A percentile compares a stretch with the other conserved stretches of the same genome.
Evolutionary conservation across 2,888 invertebrate species (phyloP).

Genomic region (Folsomia manolachei): DNA sequence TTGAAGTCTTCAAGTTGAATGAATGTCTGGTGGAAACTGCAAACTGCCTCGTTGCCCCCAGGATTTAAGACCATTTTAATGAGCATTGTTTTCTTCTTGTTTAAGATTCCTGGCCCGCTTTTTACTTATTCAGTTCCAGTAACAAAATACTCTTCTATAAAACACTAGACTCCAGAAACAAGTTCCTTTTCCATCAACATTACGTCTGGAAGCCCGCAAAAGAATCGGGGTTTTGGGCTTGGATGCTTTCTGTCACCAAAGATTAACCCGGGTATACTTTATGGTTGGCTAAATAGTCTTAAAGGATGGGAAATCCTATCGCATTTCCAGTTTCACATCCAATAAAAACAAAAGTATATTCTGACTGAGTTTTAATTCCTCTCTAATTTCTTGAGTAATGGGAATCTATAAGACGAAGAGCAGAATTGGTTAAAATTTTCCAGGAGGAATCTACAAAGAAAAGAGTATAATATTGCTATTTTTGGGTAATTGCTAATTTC

Average conservation of each 20-base stretch:
- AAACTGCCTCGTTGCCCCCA: conserved; percentile 12
- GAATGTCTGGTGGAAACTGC: conserved; percentile 14
- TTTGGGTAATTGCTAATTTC: not conserved
- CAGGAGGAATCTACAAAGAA: not conserved
- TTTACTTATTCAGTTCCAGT: conserved; percentile 9
- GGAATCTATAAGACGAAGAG: not conserved
- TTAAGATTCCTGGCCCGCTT: conserved; percentile 17
- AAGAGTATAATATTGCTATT: too few species aligned
- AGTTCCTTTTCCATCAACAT: not conserved
- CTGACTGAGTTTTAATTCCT: not conserved
- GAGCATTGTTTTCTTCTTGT: conserved; percentile 24
- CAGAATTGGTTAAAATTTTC: not conserved
- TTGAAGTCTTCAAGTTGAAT: too few species aligned
- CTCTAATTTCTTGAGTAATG: not conserved
- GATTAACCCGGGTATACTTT: conserved; percentile 20
- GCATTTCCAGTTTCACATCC: not conserved
- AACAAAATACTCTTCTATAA: not conserved
- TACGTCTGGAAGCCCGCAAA: not conserved
- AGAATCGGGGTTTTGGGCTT: too few species aligned
- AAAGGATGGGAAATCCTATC: not conserved
- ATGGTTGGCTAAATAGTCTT: conserved; percentile 24
- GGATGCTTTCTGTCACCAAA: conserved; percentile 15
- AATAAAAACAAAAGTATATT: conserved; percentile 4
- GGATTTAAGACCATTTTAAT: conserved; percentile 25
- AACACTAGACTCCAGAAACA: not conserved